Evolutionary conservation across 2,797 vertebrate genomes (phyloP).

Genomic region (Sebastes glaucus): DNA sequence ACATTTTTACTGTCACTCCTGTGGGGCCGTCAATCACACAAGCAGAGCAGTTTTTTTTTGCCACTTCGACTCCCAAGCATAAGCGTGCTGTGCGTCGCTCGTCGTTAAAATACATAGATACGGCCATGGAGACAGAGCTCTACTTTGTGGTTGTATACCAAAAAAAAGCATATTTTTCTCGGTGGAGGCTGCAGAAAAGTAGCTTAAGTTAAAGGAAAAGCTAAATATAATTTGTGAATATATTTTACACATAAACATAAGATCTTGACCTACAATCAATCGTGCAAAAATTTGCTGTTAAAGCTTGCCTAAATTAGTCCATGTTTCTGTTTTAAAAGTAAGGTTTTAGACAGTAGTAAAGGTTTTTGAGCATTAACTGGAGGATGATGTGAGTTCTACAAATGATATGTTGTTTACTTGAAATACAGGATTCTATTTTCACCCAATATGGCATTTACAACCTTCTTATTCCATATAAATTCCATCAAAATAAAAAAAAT

Average conservation of each 20-base stretch:
- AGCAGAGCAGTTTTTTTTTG: conserved; percentile 8
- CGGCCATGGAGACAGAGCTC: background rate
- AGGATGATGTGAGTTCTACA: background rate
- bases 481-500: background rate
- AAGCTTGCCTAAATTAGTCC: background rate
- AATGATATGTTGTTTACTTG: background rate
- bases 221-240: background rate
- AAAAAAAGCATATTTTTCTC: background rate
- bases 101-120: background rate
- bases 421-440: background rate
- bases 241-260: background rate
- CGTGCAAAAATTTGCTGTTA: background rate
- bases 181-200: background rate
- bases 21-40: conserved; percentile 39
- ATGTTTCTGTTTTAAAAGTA: background rate
- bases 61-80: background rate
- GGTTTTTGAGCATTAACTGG: background rate
- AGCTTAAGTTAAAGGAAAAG: background rate
- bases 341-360: background rate
- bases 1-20: conserved; percentile 38
- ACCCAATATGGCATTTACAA: background rate
- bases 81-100: background rate
- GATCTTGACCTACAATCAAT: background rate
- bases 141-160: background rate
- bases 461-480: background rate